Conservation (phyloP, 2,113 vertebrate genomes). For the Vanacampus margaritifer region DNA sequence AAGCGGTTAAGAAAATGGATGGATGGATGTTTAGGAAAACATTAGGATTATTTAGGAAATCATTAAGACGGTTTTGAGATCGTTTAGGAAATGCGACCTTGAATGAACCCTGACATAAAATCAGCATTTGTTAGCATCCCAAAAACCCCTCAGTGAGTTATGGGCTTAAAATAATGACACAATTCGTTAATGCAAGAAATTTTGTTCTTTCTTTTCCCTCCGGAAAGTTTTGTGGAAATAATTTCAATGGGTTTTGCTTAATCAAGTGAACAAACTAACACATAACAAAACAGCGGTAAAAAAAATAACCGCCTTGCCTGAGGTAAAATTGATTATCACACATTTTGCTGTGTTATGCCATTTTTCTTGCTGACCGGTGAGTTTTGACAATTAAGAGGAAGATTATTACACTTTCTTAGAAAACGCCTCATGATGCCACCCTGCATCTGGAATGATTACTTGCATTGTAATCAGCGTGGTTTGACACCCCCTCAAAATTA, state of each 20-base stretch:
- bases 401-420: not conserved
- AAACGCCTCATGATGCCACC: not conserved
- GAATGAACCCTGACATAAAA: too few species aligned
- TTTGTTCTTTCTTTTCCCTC: not conserved
- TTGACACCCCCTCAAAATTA: not conserved
- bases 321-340: not conserved
- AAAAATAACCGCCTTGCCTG: not conserved
- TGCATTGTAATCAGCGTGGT: not conserved
- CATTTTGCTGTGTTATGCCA: not conserved
- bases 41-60: too few species aligned
- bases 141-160: too few species aligned
- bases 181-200: too few species aligned
- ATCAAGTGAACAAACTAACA: not conserved
- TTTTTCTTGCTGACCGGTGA: not conserved
- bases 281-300: not conserved
- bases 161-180: too few species aligned
- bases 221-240: not conserved
- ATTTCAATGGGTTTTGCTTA: not conserved
- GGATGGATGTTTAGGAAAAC: too few species aligned
- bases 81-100: too few species aligned
- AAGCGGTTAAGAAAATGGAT: too few species aligned
- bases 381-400: not conserved
- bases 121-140: too few species aligned
- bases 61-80: too few species aligned
- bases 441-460: not conserved